A percentile compares a stretch with the other conserved stretches of the same genome.
Conservation (phyloP, 2,113 vertebrate genomes). For the Halichoeres trimaculatus region DNA sequence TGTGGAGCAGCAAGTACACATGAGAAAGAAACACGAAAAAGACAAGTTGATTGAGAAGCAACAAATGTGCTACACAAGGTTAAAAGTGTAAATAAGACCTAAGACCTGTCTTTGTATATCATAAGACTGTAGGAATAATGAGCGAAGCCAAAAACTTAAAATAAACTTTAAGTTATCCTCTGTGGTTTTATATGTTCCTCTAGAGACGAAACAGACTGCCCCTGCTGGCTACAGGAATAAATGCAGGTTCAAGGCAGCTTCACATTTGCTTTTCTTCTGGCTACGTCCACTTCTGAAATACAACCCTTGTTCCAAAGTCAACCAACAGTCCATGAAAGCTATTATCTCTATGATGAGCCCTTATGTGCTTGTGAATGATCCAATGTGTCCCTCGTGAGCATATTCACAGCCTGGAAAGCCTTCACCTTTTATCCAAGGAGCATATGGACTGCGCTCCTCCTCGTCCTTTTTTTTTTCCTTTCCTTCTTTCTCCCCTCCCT, state of each 20-base stretch:
- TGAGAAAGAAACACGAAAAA: no score
- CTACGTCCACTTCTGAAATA: background rate
- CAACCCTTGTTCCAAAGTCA: background rate
- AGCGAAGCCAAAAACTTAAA: background rate
- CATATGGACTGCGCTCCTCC: background rate
- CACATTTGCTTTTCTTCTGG: background rate
- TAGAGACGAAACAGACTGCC: background rate
- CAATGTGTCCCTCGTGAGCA: background rate
- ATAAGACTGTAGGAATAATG: background rate
- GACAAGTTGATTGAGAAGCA: no score
- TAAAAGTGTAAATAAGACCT: no score
- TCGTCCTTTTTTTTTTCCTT: background rate
- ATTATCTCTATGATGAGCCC: conserved; percentile 5
- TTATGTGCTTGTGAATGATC: conserved; percentile 5
- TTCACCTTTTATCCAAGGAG: conserved; percentile 47
- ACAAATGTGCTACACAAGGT: no score
- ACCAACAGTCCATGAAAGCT: background rate
- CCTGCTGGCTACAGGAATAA: background rate
- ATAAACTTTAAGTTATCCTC: background rate
- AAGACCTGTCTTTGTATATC: background rate
- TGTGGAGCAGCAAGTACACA: no score
- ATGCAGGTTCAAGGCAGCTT: background rate
- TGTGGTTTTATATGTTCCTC: background rate
- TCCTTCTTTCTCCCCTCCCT: conserved; percentile 1
- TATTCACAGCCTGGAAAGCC: background rate